phyloP scores from a whole-genome alignment of 2,888 invertebrate genomes.

The Andrena marginata region DNA sequence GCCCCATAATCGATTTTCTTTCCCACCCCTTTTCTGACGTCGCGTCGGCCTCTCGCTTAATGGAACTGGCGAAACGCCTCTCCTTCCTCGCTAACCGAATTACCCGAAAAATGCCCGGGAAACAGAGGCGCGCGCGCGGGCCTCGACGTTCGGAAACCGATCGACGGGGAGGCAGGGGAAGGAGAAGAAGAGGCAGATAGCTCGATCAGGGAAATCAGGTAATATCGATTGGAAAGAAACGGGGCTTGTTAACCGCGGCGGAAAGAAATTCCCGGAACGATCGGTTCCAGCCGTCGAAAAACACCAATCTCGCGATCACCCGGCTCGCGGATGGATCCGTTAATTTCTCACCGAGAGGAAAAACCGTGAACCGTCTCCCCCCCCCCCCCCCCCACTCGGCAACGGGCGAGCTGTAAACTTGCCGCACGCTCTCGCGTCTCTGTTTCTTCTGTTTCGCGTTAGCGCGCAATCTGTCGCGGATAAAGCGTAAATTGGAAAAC shows the following conservation, averaged over 20 bases:
- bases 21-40: conserved; percentile 46
- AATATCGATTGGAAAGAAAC: background rate
- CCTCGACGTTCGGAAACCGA: conserved; percentile 3
- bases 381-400: conserved; percentile 39
- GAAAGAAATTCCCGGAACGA: conserved; percentile 50
- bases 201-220: conserved; percentile 14
- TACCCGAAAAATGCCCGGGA: conserved; percentile 67
- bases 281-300: conserved; percentile 68
- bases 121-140: conserved; percentile 8
- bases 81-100: conserved; percentile 80
- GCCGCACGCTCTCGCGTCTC: conserved; percentile 24
- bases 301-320: conserved; percentile 66
- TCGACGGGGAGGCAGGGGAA: background rate
- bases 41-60: conserved; percentile 66
- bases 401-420: conserved; percentile 39
- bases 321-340: conserved; percentile 54
- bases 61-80: conserved; percentile 79
- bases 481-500: conserved; percentile 61
- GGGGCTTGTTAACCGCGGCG: background rate
- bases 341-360: conserved; percentile 63
- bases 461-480: conserved; percentile 52
- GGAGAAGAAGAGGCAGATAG: background rate
- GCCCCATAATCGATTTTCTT: conserved; percentile 78
- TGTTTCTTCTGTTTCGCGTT: conserved; percentile 45
- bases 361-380: conserved; percentile 26